Evolutionary conservation across 2,888 invertebrate genomes (phyloP).

Genomic region (Ennomos fuscantarius): DNA sequence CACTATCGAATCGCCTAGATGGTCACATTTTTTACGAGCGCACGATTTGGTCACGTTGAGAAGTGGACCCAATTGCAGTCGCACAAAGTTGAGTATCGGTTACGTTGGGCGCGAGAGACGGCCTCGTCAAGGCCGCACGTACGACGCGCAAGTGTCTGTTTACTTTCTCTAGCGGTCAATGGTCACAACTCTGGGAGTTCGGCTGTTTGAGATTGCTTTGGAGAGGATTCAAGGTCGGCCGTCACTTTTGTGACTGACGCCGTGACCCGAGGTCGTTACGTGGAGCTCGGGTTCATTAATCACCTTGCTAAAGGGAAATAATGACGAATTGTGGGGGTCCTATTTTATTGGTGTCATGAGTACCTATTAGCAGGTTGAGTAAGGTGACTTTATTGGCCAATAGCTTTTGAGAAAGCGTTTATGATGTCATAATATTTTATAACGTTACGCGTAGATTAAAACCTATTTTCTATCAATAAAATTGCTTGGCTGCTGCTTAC

Average conservation of each 20-base stretch:
- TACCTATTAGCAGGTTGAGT: conserved; percentile 8
- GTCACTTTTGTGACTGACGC: conserved; percentile 32
- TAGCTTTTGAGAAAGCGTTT: conserved; percentile 31
- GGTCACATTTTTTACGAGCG: conserved; percentile 49
- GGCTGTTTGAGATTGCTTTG: conserved; percentile 49
- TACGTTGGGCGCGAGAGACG: conserved; percentile 44
- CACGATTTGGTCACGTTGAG: conserved; percentile 44
- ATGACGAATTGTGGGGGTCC: conserved; percentile 3
- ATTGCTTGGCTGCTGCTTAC: conserved; percentile 7
- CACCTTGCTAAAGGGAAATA: conserved; percentile 14
- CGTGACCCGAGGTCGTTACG: conserved; percentile 23
- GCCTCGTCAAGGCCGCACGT: conserved; percentile 77
- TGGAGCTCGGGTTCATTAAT: conserved; percentile 19
- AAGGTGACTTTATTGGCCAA: conserved; percentile 29
- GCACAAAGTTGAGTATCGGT: conserved; percentile 48
- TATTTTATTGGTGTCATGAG: conserved; percentile 8
- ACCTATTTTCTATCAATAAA: conserved; percentile 27
- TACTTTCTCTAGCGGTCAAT: conserved; percentile 81
- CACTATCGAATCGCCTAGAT: conserved; percentile 42
- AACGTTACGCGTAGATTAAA: conserved; percentile 23
- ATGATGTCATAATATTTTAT: conserved; percentile 32
- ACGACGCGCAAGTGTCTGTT: conserved; percentile 63
- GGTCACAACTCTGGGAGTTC: conserved; percentile 61
- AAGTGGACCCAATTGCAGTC: conserved; percentile 51
- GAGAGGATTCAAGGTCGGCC: conserved; percentile 63